Percentiles rank a stretch among this genome's conserved stretches.
phyloP scores from a whole-genome alignment of 2,888 invertebrate genomes.

The Drosophila mayaguana region DNA sequence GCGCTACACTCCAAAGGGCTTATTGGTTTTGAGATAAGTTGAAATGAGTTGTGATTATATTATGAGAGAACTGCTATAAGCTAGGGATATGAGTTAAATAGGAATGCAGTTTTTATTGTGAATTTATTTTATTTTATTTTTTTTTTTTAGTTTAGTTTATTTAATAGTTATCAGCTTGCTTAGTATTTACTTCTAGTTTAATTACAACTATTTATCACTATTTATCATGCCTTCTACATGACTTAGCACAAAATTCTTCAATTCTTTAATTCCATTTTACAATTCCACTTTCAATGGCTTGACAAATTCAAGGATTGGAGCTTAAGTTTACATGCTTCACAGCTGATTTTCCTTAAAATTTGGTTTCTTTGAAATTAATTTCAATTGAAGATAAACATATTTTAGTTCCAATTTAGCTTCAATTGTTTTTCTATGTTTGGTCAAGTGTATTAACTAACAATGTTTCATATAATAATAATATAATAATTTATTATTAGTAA shows the following conservation, averaged over 20 bases:
- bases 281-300: neutral
- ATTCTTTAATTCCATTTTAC: neutral
- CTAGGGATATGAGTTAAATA: too few species aligned
- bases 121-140: too few species aligned
- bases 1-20: constrained; percentile 36
- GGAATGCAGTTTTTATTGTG: neutral
- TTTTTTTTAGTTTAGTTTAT: neutral
- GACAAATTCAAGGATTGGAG: neutral
- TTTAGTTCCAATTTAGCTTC: neutral
- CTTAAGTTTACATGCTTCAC: neutral
- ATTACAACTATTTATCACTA: neutral
- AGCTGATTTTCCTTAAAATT: neutral
- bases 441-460: too few species aligned
- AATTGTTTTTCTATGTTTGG: neutral
- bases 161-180: neutral
- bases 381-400: neutral
- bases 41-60: neutral
- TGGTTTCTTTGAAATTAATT: neutral
- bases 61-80: too few species aligned
- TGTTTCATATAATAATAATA: too few species aligned
- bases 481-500: neutral
- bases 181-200: neutral
- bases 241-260: neutral
- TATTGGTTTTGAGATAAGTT: constrained; percentile 10
- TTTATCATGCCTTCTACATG: neutral